Base-by-base conservation (phyloP, 2,797 vertebrate genomes). In the Natrix natrix region DNA sequence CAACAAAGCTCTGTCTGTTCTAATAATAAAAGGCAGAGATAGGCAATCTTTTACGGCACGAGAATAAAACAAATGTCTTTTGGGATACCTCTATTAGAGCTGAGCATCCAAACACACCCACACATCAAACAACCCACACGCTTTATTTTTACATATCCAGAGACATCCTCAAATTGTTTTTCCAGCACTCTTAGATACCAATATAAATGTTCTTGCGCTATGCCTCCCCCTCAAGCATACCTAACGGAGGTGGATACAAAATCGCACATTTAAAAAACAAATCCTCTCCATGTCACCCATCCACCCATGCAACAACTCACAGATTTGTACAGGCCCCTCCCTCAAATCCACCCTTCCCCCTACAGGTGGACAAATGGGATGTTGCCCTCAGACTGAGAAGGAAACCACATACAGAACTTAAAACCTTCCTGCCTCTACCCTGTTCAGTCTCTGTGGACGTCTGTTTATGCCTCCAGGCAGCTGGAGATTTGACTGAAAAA, bases 401-500 rank as follows among this genome's bases (percentile, higher is more conserved):
- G 74, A 83, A 83, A 83, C 37, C 86, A 57, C 54, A n/a, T 20
- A 56, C 89, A 92, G 93, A 93, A 93, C 91, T 61, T 95, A 95
- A 95, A 91, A 97, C 55, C 13, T 56, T 55, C 91, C 96, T 92
- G 93, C 93, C 93, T 95, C 87, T 94, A 95, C 91, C 87, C 92
- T 94, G 83, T 92, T 96, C 90, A 91, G 90, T 89, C 87, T 92
- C 92, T 95, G 91, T 87, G 95, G 93, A 95, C 94, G 92, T 28
- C 91, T 94, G 60, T 86, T 91, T 91, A 88, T 61, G 95, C 94
- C 92, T 96, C 93, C 37, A 87, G 95, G 95, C 89, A 94, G 87
- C 74, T 94, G 95, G 95, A 94, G 89, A 92, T 95, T 95, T 96
- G 89, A 83, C 43, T 95, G 91, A 94, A 95, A 92, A 95, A 94